Base-by-base conservation (phyloP, 64 coral and sea anemone species). In the Astreopora myriophthalma region DNA sequence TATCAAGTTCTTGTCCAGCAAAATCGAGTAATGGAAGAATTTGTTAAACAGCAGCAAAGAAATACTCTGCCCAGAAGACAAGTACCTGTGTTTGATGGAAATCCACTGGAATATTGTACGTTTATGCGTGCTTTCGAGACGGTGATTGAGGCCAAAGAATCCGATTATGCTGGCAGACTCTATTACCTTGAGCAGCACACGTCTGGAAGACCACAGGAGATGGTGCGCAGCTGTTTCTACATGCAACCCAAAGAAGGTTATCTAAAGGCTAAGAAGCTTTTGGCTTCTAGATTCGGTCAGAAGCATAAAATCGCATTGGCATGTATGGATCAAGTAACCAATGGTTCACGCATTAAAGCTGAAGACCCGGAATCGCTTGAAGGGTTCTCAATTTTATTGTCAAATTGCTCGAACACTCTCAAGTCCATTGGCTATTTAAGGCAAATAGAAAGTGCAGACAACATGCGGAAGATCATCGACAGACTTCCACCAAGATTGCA, bases 361-460 rank as follows among this genome's bases (percentile, higher is more conserved):
- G 91, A 93, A 3, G 91, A 93, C 12, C 63, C 58, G 11, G 19
- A 62, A 46, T 70, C 84, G n/a, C 62, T 93, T 3, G 62, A 93
- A 40, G 44, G 80, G 4, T 88, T 87, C 69, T 87, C 92, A n/a
- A n/a, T n/a, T n/a, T n/a, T n/a, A n/a, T n/a, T n/a, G n/a, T n/a
- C n/a, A n/a, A 0, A 81, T 25, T 93, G 85, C 27, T 38, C 5
- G 13, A 88, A 88, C 51, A 86, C 92, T 24, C 52, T 94, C 6
- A 65, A 80, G 48, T 76, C 57, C 8, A 84, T 89, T 20, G 85
- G 92, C 0, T 94, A 88, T 34, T 11, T 87, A 0, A 87, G 69
- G 13, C 80, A 93, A 27, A 46, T 93, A 4, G 91, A 88, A 30
- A 79, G 79, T 39, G 75, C 92, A n/a, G 92, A 93, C 14, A 80